Evolutionary conservation across 2,797 vertebrate genomes (phyloP).

Genomic region (Pygocentrus nattereri): DNA sequence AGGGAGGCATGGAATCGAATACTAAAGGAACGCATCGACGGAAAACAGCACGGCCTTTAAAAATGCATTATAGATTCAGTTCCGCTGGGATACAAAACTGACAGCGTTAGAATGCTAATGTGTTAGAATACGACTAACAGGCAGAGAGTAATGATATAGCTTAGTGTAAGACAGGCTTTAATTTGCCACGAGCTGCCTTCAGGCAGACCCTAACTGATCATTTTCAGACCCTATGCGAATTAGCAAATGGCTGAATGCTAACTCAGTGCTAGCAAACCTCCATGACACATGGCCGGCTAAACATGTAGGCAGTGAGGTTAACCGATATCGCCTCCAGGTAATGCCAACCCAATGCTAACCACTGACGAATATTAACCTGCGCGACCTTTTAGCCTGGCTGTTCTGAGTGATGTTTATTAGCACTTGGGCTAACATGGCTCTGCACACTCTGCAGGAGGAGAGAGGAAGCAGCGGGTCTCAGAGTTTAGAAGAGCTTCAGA

Average conservation of each 20-base stretch:
- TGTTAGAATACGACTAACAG: not conserved
- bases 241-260: constrained; percentile 19
- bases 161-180: not conserved
- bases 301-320: not conserved
- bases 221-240: constrained; percentile 3
- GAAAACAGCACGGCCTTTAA: not conserved
- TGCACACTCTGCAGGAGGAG: constrained; percentile 62
- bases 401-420: not conserved
- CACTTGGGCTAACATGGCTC: not conserved
- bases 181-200: constrained; percentile 11
- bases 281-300: not conserved
- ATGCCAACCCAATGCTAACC: not conserved
- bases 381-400: not conserved
- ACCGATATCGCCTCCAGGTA: not conserved
- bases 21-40: not conserved
- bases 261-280: not conserved
- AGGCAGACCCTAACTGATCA: not conserved
- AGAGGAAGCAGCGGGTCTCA: constrained; percentile 70
- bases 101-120: constrained; percentile 2
- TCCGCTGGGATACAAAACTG: not conserved
- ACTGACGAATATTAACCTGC: not conserved
- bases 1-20: constrained; percentile 3
- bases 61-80: constrained; percentile 5
- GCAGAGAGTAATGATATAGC: constrained; percentile 13
- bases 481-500: constrained; percentile 71